Percentiles rank a stretch among this genome's conserved stretches.
phyloP scores from a whole-genome alignment of 2,113 vertebrate genomes.

The Spheniscus mendiculus region DNA sequence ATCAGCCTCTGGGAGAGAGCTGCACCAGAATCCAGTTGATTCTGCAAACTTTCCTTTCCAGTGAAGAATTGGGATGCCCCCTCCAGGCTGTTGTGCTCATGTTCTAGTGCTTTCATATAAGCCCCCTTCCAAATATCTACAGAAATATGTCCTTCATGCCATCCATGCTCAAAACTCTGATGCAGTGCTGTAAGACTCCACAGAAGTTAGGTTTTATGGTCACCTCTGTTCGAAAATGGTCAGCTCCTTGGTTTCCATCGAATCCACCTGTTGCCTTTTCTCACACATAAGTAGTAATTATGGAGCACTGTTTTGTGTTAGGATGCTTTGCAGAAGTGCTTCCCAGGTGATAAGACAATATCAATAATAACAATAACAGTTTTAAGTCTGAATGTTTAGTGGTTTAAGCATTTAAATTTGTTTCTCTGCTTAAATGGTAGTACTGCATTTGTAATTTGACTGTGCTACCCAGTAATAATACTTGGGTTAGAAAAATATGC shows the following conservation, averaged over 20 bases:
- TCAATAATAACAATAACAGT: background rate
- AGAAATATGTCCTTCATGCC: background rate
- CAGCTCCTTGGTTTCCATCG: background rate
- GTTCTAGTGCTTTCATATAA: background rate
- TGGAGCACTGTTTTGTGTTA: background rate
- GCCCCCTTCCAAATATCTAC: background rate
- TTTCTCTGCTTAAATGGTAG: background rate
- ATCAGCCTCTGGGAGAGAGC: background rate
- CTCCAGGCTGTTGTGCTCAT: background rate
- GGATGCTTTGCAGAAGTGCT: background rate
- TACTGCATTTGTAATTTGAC: background rate
- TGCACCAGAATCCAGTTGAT: background rate
- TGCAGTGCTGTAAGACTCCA: background rate
- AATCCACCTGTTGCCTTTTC: background rate
- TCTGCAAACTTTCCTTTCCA: background rate
- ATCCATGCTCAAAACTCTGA: background rate
- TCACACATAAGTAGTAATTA: background rate
- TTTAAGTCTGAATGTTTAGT: background rate
- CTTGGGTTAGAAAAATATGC: background rate
- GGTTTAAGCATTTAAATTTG: background rate
- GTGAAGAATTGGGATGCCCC: background rate
- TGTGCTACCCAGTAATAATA: background rate
- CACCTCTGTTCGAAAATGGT: background rate
- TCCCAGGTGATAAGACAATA: background rate
- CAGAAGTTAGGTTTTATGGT: background rate